These are phyloP conservation scores for Camelus bactrianus DNA, from an alignment of 2,113 vertebrate species.

Conservation along the genomic window DNA sequence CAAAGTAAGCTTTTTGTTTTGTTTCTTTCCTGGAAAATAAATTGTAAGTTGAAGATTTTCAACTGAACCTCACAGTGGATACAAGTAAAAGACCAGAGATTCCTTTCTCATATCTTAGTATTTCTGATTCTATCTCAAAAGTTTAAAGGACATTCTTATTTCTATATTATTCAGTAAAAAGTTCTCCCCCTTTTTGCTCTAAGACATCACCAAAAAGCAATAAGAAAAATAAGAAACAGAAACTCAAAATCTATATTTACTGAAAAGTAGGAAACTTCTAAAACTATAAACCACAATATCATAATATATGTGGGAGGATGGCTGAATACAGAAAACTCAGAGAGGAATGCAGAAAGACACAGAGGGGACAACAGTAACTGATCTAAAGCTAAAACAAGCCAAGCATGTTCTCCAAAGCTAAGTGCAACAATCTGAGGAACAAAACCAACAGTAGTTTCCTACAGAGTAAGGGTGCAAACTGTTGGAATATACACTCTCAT, in stretches of 20 bases:
- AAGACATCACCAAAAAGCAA: not conserved
- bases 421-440: not conserved
- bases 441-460: not conserved
- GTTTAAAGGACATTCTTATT: not conserved
- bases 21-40: not conserved
- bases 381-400: not conserved
- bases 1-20: not conserved
- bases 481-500: not conserved
- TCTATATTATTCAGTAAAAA: not conserved
- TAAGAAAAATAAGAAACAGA: not conserved
- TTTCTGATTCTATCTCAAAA: constrained; percentile 18
- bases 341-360: not conserved
- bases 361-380: not conserved
- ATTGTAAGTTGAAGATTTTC: constrained; percentile 6
- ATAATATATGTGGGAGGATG: not conserved
- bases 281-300: not conserved
- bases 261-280: not conserved
- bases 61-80: not conserved
- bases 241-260: constrained; percentile 22
- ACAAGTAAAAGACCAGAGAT: constrained; percentile 3
- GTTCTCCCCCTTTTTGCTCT: not conserved
- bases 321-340: not conserved
- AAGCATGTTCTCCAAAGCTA: not conserved
- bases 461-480: not conserved
- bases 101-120: not conserved